Conservation (phyloP, 92 coral and sea anemone species). For the Paragorgia papillata region DNA sequence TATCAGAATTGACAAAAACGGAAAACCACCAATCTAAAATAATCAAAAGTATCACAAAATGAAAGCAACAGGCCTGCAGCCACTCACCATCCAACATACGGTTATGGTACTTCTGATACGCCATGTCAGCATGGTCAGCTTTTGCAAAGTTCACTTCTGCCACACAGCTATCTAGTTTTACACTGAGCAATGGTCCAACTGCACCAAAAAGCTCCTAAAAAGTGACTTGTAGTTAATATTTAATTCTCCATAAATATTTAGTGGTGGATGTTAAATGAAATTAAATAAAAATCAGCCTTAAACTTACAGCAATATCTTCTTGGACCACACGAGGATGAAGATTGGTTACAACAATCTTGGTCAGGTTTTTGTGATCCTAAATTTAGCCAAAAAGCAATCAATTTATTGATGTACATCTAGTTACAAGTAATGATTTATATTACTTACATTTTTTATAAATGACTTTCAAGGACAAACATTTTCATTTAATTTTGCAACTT, state of each 20-base stretch:
- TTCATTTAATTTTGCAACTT: no score
- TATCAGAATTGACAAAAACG: neutral
- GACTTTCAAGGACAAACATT: no score
- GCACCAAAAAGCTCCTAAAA: slow-evolving; percentile 42
- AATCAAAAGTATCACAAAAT: no score
- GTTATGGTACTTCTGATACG: slow-evolving; percentile 38
- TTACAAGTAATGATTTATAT: no score
- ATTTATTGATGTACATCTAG: no score
- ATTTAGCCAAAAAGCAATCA: neutral
- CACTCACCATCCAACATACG: slow-evolving; percentile 42
- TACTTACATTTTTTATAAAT: no score
- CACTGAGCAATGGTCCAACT: slow-evolving; percentile 19
- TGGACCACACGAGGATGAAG: slow-evolving; percentile 44
- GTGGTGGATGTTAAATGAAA: no score
- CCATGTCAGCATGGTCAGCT: slow-evolving; percentile 18
- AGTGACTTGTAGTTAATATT: no score
- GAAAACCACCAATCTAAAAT: neutral
- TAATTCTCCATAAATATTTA: no score
- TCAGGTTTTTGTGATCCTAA: slow-evolving; percentile 29
- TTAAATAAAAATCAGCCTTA: no score
- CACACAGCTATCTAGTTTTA: slow-evolving; percentile 27
- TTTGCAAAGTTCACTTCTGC: slow-evolving; percentile 36
- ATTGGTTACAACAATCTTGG: slow-evolving; percentile 42
- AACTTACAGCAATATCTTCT: slow-evolving; percentile 38
- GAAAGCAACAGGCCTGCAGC: no score